phyloP scores from a whole-genome alignment of 2,797 vertebrate species.

The Nasua narica region DNA sequence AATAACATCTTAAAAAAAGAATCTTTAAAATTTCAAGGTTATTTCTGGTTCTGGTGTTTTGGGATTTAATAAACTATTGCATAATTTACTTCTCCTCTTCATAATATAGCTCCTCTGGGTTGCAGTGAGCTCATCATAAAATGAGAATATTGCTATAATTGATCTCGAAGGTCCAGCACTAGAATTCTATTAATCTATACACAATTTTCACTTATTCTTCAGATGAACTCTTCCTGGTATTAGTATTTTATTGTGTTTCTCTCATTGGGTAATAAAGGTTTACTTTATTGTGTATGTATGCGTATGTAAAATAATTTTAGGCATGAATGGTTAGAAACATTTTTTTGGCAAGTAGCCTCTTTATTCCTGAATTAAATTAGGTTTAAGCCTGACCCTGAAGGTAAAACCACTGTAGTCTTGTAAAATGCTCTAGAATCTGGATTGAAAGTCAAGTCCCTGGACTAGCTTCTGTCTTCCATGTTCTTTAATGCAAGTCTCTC shows the following conservation, averaged over 20 bases:
- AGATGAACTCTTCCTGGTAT: slow-evolving; percentile 26
- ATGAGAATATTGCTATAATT: slow-evolving; percentile 53
- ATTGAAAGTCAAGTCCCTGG: neutral
- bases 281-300: slow-evolving; percentile 34
- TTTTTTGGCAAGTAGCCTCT: slow-evolving; percentile 9
- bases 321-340: slow-evolving; percentile 50
- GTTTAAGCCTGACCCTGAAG: neutral
- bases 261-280: slow-evolving; percentile 27
- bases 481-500: neutral
- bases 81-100: neutral
- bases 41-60: neutral
- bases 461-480: neutral
- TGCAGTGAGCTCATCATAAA: slow-evolving; percentile 21
- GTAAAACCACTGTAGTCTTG: neutral
- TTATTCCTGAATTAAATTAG: slow-evolving; percentile 47
- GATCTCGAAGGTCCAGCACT: slow-evolving; percentile 31
- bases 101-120: neutral
- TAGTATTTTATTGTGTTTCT: slow-evolving; percentile 50
- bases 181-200: slow-evolving; percentile 62
- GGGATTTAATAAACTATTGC: slow-evolving; percentile 46
- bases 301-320: slow-evolving; percentile 60
- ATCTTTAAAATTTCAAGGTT: slow-evolving; percentile 35
- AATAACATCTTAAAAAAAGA: neutral
- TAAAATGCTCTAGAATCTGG: neutral
- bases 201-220: slow-evolving; percentile 41